Evolutionary conservation across 1,140 invertebrate genomes (phyloP), one percentile per base, ranked within the genome.

Genomic region (Bradysia coprophila): DNA sequence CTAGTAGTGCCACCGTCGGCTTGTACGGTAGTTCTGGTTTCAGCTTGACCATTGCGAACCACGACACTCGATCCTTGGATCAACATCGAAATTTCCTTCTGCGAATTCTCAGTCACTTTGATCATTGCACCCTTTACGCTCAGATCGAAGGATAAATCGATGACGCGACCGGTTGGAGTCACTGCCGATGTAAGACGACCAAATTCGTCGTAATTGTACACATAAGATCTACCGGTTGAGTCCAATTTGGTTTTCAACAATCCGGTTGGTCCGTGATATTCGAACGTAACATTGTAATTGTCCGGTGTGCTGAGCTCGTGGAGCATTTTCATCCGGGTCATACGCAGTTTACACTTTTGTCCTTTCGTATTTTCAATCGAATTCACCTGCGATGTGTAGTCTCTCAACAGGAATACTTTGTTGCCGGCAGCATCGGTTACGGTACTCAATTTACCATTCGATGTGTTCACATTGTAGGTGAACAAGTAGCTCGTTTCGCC

Each of bases 131-230:
- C 88, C 64, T 89, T 86, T 2, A 86, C 59, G 53, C 83, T 89
- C 15, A 92, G 61, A 60, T 92, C 87, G 53, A 92, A 92, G 1
- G 76, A 76, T 0, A 94, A 58, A 37, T 75, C 78, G 28, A 90
- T 82, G 2, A 90, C 76, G 64, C 86, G 78, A 1, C 89, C 92
- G 19, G 89, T 95, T 0, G 92, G 91, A 4, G 88, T 91, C 0
- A 94, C 83, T 2, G 88, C 84, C 4, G 79, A 81, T 3, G 81
- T 86, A 1, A 96, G 63, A 48, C 92, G 73, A 11, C 92, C 92
- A 60, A 93, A 94, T 53, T 88, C 83, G 55, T 97, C 90, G 53
- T 95, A 98, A 53, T 88, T 83, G 59, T 96, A 98, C 2, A 93
- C 83, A 54, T 88, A 92, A 41, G 85, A 87, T 42, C 88, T 69